A percentile compares a stretch with the other conserved stretches of the same genome.
Conservation (phyloP, 2,113 vertebrate genomes). For the Syngnathus floridae region DNA sequence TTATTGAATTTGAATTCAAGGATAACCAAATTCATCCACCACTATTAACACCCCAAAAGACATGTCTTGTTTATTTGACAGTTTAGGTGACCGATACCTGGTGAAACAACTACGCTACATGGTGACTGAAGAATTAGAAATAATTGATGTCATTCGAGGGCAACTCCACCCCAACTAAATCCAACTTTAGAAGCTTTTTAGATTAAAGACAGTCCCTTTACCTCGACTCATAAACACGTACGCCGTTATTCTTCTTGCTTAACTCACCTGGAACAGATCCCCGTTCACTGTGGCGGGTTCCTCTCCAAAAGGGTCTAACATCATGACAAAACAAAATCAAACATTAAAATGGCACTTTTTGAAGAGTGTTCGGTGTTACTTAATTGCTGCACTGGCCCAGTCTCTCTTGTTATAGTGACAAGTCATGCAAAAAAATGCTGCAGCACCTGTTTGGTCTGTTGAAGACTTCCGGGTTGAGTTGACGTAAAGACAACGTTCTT, state of each 20-base stretch:
- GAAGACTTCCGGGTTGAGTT: conserved; percentile 4
- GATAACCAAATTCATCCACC: no score
- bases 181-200: background rate
- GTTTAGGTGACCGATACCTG: no score
- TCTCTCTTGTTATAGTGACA: background rate
- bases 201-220: background rate
- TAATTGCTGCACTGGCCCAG: background rate
- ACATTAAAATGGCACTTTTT: background rate
- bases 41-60: no score
- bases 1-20: no score
- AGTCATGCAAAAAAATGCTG: conserved; percentile 47
- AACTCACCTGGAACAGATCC: conserved; percentile 84
- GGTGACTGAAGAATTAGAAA: no score
- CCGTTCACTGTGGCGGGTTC: conserved; percentile 79
- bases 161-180: no score
- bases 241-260: background rate
- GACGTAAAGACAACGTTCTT: background rate
- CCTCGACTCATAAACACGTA: background rate
- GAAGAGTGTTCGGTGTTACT: background rate
- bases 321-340: conserved; percentile 17
- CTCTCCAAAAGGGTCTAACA: conserved; percentile 77
- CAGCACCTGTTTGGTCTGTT: conserved; percentile 49
- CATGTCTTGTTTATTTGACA: no score
- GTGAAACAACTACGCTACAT: no score
- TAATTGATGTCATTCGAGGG: no score